A percentile compares a stretch with the other conserved stretches of the same genome.
Evolutionary conservation across 1,140 invertebrate species (phyloP).

Genomic region (Meteorus sp.): DNA sequence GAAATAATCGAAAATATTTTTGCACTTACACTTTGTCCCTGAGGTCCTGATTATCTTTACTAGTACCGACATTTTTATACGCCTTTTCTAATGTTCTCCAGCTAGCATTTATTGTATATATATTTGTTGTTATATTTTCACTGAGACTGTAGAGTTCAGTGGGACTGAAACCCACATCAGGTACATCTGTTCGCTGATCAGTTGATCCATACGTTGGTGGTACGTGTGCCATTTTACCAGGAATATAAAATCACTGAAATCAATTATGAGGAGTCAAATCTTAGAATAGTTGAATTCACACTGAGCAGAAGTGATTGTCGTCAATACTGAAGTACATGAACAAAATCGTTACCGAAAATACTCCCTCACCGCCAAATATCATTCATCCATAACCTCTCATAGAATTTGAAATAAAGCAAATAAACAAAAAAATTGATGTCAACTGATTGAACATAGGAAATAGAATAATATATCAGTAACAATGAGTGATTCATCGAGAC

Average conservation of each 20-base stretch:
- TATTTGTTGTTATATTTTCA: constrained; percentile 77
- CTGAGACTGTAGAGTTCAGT: constrained; percentile 74
- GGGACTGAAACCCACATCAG: constrained; percentile 70
- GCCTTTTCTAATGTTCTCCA: constrained; percentile 72
- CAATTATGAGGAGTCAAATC: too few relatives aligned
- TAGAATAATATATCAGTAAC: too few relatives aligned
- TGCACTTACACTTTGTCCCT: constrained; percentile 68
- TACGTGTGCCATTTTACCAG: constrained; percentile 52
- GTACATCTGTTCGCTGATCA: constrained; percentile 59
- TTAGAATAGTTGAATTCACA: too few relatives aligned
- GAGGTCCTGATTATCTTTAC: constrained; percentile 69
- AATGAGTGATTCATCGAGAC: too few relatives aligned
- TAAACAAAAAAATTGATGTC: too few relatives aligned
- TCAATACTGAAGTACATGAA: too few relatives aligned
- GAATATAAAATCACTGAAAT: constrained; percentile 6
- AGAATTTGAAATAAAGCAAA: too few relatives aligned
- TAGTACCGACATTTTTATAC: constrained; percentile 75
- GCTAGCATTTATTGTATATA: constrained; percentile 74
- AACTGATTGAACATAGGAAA: too few relatives aligned
- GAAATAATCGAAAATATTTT: constrained; percentile 10
- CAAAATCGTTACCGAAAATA: too few relatives aligned
- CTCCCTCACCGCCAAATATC: too few relatives aligned
- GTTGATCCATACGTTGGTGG: constrained; percentile 57
- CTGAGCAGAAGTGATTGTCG: too few relatives aligned
- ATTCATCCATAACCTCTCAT: too few relatives aligned